A percentile compares a stretch with the other conserved stretches of the same genome.
Evolutionary conservation across 2,113 vertebrate species (phyloP).

Genomic region (Poecilia latipinna): DNA sequence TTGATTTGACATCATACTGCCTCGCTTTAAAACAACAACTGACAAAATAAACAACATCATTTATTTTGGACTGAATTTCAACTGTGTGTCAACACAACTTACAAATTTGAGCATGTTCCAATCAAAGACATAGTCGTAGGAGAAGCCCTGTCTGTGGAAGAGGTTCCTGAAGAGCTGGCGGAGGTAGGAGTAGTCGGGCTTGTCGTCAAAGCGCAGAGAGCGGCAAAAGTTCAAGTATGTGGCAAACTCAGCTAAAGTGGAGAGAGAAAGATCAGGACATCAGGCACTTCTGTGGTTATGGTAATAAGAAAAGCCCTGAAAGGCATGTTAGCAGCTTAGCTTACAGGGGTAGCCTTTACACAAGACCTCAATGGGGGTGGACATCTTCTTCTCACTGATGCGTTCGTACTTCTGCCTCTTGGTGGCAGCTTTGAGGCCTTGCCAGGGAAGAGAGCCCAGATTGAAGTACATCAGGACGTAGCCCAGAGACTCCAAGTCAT

Average conservation of each 20-base stretch:
- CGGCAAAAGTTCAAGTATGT: slow-evolving; percentile 98
- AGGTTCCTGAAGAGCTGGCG: slow-evolving; percentile 96
- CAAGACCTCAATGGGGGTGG: slow-evolving; percentile 95
- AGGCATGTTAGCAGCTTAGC: slow-evolving; percentile 52
- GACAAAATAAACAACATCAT: neutral
- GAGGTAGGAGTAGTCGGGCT: slow-evolving; percentile 96
- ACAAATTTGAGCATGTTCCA: slow-evolving; percentile 99
- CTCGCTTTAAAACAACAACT: no score
- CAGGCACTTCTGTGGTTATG: neutral
- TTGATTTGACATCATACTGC: no score
- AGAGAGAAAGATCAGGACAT: neutral
- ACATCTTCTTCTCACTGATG: slow-evolving; percentile 99
- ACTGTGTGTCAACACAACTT: slow-evolving; percentile 67
- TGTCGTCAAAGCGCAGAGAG: slow-evolving; percentile 95
- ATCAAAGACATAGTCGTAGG: slow-evolving; percentile 97
- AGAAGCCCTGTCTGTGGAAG: slow-evolving; percentile 96
- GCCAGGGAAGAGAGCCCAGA: slow-evolving; percentile 98
- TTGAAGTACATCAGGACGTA: slow-evolving; percentile 99
- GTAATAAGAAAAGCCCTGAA: neutral
- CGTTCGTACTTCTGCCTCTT: slow-evolving; percentile 98
- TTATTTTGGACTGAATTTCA: neutral
- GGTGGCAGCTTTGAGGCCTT: slow-evolving; percentile 97
- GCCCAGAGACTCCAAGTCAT: slow-evolving; percentile 96
- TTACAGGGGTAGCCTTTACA: slow-evolving; percentile 98
- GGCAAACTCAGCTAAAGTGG: slow-evolving; percentile 89